phyloP scores from a whole-genome alignment of 2,113 vertebrate species.

The Apeltes quadracus region DNA sequence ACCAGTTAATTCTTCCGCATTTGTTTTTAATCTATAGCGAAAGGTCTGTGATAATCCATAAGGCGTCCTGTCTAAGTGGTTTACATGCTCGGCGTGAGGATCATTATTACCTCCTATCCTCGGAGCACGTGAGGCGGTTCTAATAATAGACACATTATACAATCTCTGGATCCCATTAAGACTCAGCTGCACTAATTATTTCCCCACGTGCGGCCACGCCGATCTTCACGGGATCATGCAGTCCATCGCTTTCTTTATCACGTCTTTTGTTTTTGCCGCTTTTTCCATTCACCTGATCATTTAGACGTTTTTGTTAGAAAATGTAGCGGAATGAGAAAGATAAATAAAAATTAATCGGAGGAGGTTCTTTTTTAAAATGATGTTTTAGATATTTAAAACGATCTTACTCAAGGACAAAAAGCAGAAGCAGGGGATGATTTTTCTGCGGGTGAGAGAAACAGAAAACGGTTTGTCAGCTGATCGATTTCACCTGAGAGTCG shows the following conservation, averaged over 20 bases:
- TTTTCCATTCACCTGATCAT: neutral
- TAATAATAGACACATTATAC: conserved; percentile 65
- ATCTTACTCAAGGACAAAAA: neutral
- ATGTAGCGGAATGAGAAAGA: too few relatives aligned
- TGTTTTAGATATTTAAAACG: neutral
- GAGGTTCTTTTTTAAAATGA: neutral
- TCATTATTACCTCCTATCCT: conserved; percentile 29
- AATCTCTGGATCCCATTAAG: conserved; percentile 57
- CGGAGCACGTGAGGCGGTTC: conserved; percentile 32
- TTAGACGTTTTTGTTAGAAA: neutral
- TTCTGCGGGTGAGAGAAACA: neutral
- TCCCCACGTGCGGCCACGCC: conserved; percentile 58
- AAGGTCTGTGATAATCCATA: neutral
- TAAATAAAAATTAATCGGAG: too few relatives aligned
- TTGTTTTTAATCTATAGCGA: neutral
- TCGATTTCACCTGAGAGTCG: neutral
- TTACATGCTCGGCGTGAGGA: conserved; percentile 25
- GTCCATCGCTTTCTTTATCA: conserved; percentile 53
- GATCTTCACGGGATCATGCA: conserved; percentile 53
- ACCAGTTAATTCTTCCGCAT: neutral
- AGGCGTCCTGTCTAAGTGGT: conserved; percentile 25
- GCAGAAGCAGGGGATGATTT: neutral
- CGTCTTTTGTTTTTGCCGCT: neutral
- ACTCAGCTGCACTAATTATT: conserved; percentile 52
- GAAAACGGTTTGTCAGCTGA: neutral